Percentiles rank a stretch among this genome's conserved stretches.
Evolutionary conservation across 2,888 invertebrate genomes (phyloP).

Genomic region (Leptura quadrifasciata): DNA sequence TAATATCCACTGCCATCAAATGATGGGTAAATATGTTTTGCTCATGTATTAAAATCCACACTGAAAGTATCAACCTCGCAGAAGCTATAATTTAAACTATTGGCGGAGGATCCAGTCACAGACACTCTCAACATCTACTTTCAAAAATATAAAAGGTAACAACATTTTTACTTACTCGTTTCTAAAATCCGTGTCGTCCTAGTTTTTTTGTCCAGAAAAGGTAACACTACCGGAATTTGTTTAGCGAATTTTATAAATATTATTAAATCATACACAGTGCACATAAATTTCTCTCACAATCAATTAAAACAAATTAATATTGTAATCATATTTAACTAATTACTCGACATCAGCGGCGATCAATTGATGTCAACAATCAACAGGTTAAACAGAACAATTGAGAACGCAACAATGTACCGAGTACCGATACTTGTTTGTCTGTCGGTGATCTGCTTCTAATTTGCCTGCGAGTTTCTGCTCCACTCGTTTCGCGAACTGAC

Average conservation of each 20-base stretch:
- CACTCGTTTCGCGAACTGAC: conserved; percentile 5
- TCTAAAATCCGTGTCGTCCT: neutral
- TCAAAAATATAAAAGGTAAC: no score
- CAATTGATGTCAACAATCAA: conserved; percentile 38
- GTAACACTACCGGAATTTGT: neutral
- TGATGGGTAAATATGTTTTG: no score
- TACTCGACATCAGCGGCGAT: neutral
- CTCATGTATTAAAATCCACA: neutral
- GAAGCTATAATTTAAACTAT: conserved; percentile 9
- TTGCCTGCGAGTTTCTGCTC: neutral
- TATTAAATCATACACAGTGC: neutral
- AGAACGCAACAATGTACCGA: conserved; percentile 28
- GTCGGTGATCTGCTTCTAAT: conserved; percentile 22
- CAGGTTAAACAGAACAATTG: conserved; percentile 37
- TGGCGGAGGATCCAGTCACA: neutral
- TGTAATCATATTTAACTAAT: conserved; percentile 18
- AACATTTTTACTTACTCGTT: conserved; percentile 1
- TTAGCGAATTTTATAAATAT: neutral
- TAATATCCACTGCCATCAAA: no score
- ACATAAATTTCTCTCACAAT: conserved; percentile 11
- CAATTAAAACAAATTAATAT: neutral
- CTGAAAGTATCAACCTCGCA: neutral
- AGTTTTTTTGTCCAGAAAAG: neutral
- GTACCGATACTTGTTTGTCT: neutral
- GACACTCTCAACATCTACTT: no score